Percentiles rank a stretch among this genome's conserved stretches.
Evolutionary conservation across 2,888 invertebrate genomes (phyloP).

Genomic region (Stenichneumon culpator): DNA sequence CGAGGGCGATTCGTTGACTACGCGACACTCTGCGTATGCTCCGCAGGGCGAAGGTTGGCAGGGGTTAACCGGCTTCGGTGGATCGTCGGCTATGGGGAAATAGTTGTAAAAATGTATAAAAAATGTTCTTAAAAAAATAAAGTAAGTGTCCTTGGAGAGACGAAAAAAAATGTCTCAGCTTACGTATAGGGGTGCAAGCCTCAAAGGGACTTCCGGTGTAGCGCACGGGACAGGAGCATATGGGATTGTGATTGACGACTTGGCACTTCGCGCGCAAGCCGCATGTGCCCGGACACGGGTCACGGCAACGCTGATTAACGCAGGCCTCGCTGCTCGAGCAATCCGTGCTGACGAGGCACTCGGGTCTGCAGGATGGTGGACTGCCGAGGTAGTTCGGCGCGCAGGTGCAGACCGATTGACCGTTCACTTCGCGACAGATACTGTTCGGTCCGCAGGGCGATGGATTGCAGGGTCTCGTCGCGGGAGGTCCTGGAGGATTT

Average conservation of each 20-base stretch:
- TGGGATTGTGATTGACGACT: slow-evolving; percentile 86
- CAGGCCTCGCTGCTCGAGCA: slow-evolving; percentile 85
- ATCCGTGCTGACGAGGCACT: slow-evolving; percentile 85
- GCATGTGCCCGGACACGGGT: slow-evolving; percentile 86
- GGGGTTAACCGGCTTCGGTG: slow-evolving; percentile 86
- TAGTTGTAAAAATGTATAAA: background rate
- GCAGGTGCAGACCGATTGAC: slow-evolving; percentile 85
- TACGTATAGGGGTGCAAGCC: slow-evolving; percentile 87
- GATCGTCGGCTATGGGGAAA: slow-evolving; percentile 69
- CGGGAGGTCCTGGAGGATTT: slow-evolving; percentile 1
- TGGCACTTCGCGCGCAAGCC: slow-evolving; percentile 86
- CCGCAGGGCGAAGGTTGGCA: slow-evolving; percentile 91
- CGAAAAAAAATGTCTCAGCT: slow-evolving; percentile 68
- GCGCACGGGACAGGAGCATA: slow-evolving; percentile 86
- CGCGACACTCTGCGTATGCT: slow-evolving; percentile 86
- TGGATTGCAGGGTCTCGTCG: slow-evolving; percentile 85
- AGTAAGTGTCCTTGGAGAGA: background rate
- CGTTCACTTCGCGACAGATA: slow-evolving; percentile 85
- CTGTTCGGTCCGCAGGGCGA: slow-evolving; percentile 86
- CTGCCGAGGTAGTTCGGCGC: slow-evolving; percentile 84
- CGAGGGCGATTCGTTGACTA: slow-evolving; percentile 88
- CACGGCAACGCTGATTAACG: slow-evolving; percentile 86
- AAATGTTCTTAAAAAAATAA: background rate
- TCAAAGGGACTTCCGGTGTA: slow-evolving; percentile 88
- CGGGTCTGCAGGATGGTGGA: slow-evolving; percentile 85